Conservation (phyloP, 2,797 vertebrate species). For the Aplochiton taeniatus region DNA sequence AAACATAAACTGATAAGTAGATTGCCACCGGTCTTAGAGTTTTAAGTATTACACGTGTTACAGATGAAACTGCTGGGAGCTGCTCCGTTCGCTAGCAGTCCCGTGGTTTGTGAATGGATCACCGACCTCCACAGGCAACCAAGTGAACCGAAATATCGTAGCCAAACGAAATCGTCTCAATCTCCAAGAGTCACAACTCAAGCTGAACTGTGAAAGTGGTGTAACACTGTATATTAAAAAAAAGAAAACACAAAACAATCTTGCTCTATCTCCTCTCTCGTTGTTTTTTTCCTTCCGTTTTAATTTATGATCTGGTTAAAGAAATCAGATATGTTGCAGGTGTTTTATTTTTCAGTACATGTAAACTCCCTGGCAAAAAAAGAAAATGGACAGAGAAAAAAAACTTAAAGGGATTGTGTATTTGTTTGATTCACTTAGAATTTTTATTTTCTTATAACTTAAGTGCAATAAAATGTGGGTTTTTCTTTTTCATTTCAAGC, state of each 20-base stretch:
- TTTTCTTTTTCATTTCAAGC: constrained; percentile 82
- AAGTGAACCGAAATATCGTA: constrained; percentile 76
- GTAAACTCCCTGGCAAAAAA: constrained; percentile 98
- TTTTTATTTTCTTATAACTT: constrained; percentile 99
- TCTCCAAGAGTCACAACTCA: constrained; percentile 96
- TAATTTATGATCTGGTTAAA: constrained; percentile 99
- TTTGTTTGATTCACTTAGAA: constrained; percentile 99
- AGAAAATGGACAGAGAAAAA: constrained; percentile 89
- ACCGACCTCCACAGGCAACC: constrained; percentile 67
- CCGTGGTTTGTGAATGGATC: constrained; percentile 71
- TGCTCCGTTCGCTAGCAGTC: constrained; percentile 52
- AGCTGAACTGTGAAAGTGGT: constrained; percentile 99
- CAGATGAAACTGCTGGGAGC: constrained; percentile 77
- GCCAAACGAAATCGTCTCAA: constrained; percentile 91
- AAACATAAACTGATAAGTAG: constrained; percentile 70
- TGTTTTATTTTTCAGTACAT: constrained; percentile 94
- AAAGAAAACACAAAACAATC: constrained; percentile 73
- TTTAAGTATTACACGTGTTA: constrained; percentile 83
- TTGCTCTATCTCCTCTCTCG: constrained; percentile 84
- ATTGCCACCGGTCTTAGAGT: constrained; percentile 83
- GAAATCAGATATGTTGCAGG: constrained; percentile 96
- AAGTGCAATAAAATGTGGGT: constrained; percentile 99
- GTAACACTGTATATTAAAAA: constrained; percentile 99
- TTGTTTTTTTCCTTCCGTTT: constrained; percentile 82
- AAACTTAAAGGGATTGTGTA: constrained; percentile 99